Percentiles rank a stretch among this genome's conserved stretches.
Conservation (phyloP, 2,888 invertebrate species). For the Drosophila koepferae region DNA sequence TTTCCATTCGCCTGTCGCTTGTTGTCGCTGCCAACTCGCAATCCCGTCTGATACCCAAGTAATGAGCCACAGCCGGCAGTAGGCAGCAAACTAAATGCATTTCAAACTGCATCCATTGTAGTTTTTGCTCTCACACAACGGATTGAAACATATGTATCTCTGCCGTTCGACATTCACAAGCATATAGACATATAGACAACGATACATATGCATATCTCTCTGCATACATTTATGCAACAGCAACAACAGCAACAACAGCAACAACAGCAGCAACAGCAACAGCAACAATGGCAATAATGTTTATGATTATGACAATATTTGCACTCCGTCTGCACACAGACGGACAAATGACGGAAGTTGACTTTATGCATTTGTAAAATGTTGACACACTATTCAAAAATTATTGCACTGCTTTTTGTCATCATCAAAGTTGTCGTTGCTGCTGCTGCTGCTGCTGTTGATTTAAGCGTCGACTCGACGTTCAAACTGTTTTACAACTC, state of each 20-base stretch:
- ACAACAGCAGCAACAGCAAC: slow-evolving; percentile 33
- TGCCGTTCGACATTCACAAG: slow-evolving; percentile 25
- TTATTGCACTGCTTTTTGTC: slow-evolving; percentile 76
- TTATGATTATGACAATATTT: slow-evolving; percentile 80
- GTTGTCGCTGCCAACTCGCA: slow-evolving; percentile 44
- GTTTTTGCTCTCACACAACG: slow-evolving; percentile 24
- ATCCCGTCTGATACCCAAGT: slow-evolving; percentile 66
- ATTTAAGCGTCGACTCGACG: slow-evolving; percentile 32
- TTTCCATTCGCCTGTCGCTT: slow-evolving; percentile 43
- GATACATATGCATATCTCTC: slow-evolving; percentile 18
- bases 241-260: slow-evolving; percentile 35
- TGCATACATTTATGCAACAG: slow-evolving; percentile 47
- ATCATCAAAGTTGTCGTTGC: slow-evolving; percentile 34
- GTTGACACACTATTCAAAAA: slow-evolving; percentile 80
- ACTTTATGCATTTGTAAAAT: slow-evolving; percentile 78
- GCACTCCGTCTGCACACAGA: slow-evolving; percentile 62
- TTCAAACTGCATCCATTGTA: slow-evolving; percentile 53
- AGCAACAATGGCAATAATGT: slow-evolving; percentile 65
- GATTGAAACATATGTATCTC: slow-evolving; percentile 62
- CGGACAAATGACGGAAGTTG: slow-evolving; percentile 64
- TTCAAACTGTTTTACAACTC: slow-evolving; percentile 40
- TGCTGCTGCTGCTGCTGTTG: slow-evolving; percentile 9
- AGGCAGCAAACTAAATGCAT: slow-evolving; percentile 55
- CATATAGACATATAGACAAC: slow-evolving; percentile 23
- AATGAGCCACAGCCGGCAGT: slow-evolving; percentile 55